Base-by-base conservation (phyloP, 2,113 vertebrate species). In the Bambusicola thoracicus region DNA sequence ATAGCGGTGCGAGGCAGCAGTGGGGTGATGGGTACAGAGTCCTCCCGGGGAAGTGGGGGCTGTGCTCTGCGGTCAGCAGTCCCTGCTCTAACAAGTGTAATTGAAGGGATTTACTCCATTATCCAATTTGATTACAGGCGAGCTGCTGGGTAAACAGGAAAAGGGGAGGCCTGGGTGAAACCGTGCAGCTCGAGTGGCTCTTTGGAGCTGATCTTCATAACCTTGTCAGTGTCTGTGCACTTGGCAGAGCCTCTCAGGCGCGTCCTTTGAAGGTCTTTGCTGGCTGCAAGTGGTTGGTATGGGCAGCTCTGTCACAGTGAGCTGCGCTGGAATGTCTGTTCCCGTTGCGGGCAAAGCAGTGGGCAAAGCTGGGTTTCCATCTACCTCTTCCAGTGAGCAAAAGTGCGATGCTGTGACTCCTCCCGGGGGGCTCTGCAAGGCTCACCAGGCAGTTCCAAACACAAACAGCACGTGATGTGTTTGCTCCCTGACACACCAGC, bases 61-160 rank as follows among this genome's bases (percentile, higher is more conserved):
- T 41, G 62, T 17, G 72, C 78, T 41, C 84, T 36, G 46, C 59
- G 90, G 78, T 90, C 90, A 36, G 61, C 22, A 1, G 12, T 34
- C 16, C 74, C 65, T 83, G 87, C 76, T 87, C 92, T 73, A 69
- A 88, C 93, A 34, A 74, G 81, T 15, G 53, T 21, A 17, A 68
- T 34, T 49, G 81, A 44, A 90, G 32, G 84, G 84, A 84, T 90
- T 91, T 44, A 69, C 40, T 92, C 77, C 72, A 17, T 70, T 78
- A 81, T 81, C 82, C 85, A 15, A 4, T 24, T 76, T 59, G 82
- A 75, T 87, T 74, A 53, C 6, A 36, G 58, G n/a, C 10, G 4
- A 92, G 88, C 90, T 74, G 87, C 83, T 65, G 85, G 36, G 68
- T 73, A 92, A 95, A 90, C 79, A 89, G 67, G 73, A 27, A 32